Evolutionary conservation across 2,113 vertebrate species (phyloP).

Genomic region (Toxotes chatareus): DNA sequence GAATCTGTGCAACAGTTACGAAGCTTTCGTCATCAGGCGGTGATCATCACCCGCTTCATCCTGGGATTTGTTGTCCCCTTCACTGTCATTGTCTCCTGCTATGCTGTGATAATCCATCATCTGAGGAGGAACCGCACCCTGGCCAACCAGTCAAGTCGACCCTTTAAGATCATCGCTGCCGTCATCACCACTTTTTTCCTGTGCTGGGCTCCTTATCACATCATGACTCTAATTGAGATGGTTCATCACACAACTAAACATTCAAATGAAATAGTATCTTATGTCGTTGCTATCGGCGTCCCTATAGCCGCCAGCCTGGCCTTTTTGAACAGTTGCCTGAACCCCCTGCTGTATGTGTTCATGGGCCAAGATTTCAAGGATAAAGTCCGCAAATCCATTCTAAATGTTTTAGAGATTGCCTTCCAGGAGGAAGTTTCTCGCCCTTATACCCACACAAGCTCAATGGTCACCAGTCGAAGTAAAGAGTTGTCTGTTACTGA

Average conservation of each 20-base stretch:
- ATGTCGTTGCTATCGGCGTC: constrained; percentile 70
- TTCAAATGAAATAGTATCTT: constrained; percentile 58
- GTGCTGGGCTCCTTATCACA: constrained; percentile 91
- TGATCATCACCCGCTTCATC: constrained; percentile 84
- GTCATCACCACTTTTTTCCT: constrained; percentile 89
- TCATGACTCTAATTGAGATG: constrained; percentile 83
- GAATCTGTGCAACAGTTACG: constrained; percentile 55
- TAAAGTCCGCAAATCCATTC: constrained; percentile 82
- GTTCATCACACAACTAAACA: constrained; percentile 63
- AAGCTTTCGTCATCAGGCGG: constrained; percentile 74
- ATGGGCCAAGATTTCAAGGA: constrained; percentile 87
- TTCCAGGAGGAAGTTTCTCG: constrained; percentile 83
- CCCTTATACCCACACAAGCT: constrained; percentile 75
- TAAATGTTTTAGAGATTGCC: constrained; percentile 81
- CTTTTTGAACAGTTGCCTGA: constrained; percentile 87
- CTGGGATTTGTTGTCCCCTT: constrained; percentile 90
- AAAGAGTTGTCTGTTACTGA: no score
- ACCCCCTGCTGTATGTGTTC: constrained; percentile 87
- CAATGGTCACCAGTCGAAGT: no score
- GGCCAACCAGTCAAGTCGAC: constrained; percentile 82
- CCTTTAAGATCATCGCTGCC: constrained; percentile 89
- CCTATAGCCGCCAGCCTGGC: constrained; percentile 82
- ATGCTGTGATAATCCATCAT: constrained; percentile 83
- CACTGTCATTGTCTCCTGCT: constrained; percentile 86
- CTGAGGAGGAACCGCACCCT: constrained; percentile 84